A percentile compares a stretch with the other conserved stretches of the same genome.
Conservation (phyloP, 2,888 invertebrate species). For the Acronicta leporina region DNA sequence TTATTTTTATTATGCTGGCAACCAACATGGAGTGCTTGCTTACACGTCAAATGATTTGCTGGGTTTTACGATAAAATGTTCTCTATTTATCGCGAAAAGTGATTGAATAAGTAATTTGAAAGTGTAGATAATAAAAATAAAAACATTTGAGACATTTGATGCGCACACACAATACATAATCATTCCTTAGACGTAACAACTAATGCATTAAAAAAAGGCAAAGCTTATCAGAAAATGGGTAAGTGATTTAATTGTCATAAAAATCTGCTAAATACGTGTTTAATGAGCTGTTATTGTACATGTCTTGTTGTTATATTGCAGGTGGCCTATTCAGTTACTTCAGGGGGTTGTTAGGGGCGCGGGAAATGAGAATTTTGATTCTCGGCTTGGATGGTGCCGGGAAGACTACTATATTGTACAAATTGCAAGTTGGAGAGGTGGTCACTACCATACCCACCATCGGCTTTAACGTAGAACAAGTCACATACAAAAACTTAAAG, state of each 20-base stretch:
- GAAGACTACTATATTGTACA: conserved; percentile 99
- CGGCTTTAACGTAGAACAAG: conserved; percentile 99
- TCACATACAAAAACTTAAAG: conserved; percentile 99
- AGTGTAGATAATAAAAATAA: conserved; percentile 58
- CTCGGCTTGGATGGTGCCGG: conserved; percentile 99
- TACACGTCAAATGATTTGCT: conserved; percentile 78
- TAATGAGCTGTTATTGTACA: conserved; percentile 33
- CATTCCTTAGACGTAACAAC: conserved; percentile 74
- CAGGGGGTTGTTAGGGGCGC: conserved; percentile 97
- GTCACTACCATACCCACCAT: conserved; percentile 99
- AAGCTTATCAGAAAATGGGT: conserved; percentile 84
- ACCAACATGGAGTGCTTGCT: conserved; percentile 65
- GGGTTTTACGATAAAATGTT: conserved; percentile 72
- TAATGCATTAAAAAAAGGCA: conserved; percentile 79
- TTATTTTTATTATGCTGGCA: conserved; percentile 58
- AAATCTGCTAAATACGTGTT: conserved; percentile 50
- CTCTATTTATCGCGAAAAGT: conserved; percentile 65
- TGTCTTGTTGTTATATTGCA: conserved; percentile 77
- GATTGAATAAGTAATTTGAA: conserved; percentile 52
- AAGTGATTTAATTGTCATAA: conserved; percentile 65
- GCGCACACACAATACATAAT: conserved; percentile 59
- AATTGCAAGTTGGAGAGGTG: conserved; percentile 99
- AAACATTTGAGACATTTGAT: conserved; percentile 59
- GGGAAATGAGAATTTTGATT: conserved; percentile 99
- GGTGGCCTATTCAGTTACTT: conserved; percentile 99